Evolutionary conservation across 2,797 vertebrate species (phyloP).

Genomic region (Peromyscus attwateri): DNA sequence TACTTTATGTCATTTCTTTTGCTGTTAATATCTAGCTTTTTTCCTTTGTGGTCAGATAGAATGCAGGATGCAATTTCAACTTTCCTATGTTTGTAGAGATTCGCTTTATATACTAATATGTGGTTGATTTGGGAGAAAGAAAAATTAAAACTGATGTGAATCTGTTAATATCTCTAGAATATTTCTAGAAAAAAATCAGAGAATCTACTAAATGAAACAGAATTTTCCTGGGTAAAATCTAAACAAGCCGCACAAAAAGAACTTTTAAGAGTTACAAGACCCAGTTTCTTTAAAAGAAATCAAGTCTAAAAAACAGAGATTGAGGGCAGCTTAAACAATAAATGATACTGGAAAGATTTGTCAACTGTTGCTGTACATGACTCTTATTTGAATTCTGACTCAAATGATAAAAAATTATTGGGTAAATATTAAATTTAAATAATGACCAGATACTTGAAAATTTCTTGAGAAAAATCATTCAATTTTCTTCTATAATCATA

Average conservation of each 20-base stretch:
- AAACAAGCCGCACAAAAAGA: neutral
- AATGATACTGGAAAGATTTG: neutral
- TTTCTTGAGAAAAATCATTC: conserved; percentile 11
- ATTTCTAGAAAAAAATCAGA: neutral
- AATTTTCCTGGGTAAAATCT: neutral
- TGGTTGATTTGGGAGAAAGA: neutral
- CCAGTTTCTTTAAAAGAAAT: neutral
- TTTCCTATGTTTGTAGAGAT: neutral
- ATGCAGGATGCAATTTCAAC: neutral
- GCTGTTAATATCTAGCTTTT: neutral
- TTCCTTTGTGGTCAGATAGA: neutral
- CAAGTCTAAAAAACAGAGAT: neutral
- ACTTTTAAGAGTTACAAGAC: neutral
- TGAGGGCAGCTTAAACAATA: neutral
- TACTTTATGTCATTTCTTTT: neutral
- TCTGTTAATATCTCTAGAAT: neutral
- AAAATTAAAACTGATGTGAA: neutral
- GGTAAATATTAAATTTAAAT: neutral
- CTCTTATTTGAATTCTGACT: neutral
- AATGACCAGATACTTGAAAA: neutral
- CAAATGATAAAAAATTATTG: neutral
- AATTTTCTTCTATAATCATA: neutral
- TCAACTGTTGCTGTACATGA: neutral
- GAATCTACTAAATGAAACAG: neutral
- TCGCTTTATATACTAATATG: neutral